Base-by-base conservation (phyloP, 2,797 vertebrate genomes). In the Coregonus sp. region DNA sequence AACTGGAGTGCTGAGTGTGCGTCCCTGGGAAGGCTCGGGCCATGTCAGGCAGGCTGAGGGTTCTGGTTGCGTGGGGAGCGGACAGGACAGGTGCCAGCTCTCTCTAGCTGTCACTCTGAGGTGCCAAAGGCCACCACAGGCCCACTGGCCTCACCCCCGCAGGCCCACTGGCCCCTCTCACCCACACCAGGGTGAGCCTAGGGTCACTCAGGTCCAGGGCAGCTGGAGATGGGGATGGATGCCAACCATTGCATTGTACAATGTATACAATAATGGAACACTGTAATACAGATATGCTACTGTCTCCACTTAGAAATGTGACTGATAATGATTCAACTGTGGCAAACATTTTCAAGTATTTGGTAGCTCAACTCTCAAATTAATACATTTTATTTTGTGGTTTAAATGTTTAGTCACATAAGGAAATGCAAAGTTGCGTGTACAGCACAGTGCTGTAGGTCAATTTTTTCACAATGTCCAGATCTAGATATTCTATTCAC, bases 71-170 rank as follows among this genome's bases (percentile, higher is more conserved):
- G 12, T 33, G 16, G 72, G 74, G 61, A 59, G 61, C 16, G 66
- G 65, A 68, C 66, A 59, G 63, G 50, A 77, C 37, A 61, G 25
- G 75, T 51, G 51, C 18, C 54, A 59, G 63, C 69, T 47, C 72
- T 40, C 77, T 82, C 75, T n/a, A 75, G 68, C 76, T 75, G 67
- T 35, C n/a, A 63, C 67, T 52, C 35, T 15, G 76, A 76, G 75
- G 82, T 79, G 84, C 71, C 75, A 77, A 82, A 77, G 68, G 59
- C 54, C 75, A 15, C 52, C 76, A 35, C 29, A 68, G 66, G 66
- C 31, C 15, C n/a, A 4, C 61, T 63, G 61, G 61, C n/a, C 61
- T 33, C 25, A 47, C 65, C 25, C 65, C 31, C 65, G 5, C 65
- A 31, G 25, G 12, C 29, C 31, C 59, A 11, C 61, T 65, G 61